Conservation (phyloP, 2,113 vertebrate species). For the Austrofundulus limnaeus region DNA sequence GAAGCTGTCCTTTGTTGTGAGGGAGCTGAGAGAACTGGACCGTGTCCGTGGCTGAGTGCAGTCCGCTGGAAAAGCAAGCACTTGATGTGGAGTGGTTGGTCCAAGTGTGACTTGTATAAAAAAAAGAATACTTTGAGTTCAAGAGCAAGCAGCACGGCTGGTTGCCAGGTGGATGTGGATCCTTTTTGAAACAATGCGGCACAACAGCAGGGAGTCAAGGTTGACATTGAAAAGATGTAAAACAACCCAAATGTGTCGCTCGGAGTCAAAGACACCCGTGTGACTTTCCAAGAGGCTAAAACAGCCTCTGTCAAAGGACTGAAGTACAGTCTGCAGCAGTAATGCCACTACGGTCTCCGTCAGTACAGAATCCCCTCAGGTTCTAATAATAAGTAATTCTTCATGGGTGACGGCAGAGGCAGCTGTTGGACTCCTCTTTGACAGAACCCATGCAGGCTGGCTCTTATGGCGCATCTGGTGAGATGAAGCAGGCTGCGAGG, state of each 20-base stretch:
- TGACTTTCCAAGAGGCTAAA: not conserved
- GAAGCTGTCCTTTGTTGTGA: conserved; percentile 3
- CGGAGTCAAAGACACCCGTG: no score
- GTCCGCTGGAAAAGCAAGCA: conserved; percentile 29
- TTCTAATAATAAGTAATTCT: conserved; percentile 90
- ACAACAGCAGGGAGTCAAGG: not conserved
- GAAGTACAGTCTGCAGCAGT: no score
- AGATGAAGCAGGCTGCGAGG: conserved; percentile 92
- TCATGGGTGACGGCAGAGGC: conserved; percentile 82
- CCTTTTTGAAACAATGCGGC: not conserved
- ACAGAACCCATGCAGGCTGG: conserved; percentile 71
- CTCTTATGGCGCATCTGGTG: conserved; percentile 86
- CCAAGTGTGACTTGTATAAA: conserved; percentile 47
- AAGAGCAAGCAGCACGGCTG: conserved; percentile 9
- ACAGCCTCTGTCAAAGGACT: no score
- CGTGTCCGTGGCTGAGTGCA: not conserved
- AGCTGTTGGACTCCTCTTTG: conserved; percentile 81
- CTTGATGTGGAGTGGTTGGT: conserved; percentile 38
- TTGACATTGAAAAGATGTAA: not conserved
- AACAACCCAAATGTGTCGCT: not conserved
- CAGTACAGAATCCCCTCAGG: conserved; percentile 87
- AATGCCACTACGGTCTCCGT: conserved; percentile 4
- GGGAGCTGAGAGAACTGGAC: not conserved
- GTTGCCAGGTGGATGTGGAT: conserved; percentile 38
- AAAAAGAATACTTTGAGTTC: conserved; percentile 12